phyloP scores from a whole-genome alignment of 2,888 invertebrate species.

The Noctua fimbriata region DNA sequence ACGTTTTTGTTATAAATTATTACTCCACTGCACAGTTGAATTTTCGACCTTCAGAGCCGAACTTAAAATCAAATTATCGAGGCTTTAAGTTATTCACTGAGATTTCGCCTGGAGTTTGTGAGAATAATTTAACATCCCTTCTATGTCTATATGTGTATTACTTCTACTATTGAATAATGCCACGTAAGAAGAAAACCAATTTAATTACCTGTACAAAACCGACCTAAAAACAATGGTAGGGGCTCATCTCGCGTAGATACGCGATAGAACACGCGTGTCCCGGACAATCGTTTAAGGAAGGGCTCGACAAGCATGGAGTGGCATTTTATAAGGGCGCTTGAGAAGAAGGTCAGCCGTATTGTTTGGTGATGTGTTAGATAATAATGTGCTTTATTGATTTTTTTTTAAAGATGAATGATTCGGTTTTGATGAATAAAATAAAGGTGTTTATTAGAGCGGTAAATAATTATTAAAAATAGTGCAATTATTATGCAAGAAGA shows the following conservation, averaged over 20 bases:
- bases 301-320: conserved; percentile 73
- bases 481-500: neutral
- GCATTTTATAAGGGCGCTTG: conserved; percentile 61
- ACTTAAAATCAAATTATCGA: neutral
- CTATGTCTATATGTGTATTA: neutral
- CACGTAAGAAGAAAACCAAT: neutral
- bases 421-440: neutral
- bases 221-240: conserved; percentile 55
- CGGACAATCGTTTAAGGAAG: conserved; percentile 76
- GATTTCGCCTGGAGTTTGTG: neutral
- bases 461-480: neutral
- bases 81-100: neutral
- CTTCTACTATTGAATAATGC: neutral
- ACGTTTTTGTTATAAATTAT: too few species aligned
- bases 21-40: neutral
- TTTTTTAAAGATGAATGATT: neutral
- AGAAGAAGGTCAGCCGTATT: conserved; percentile 35
- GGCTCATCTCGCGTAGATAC: conserved; percentile 70
- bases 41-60: neutral
- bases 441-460: too few species aligned
- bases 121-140: neutral
- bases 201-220: conserved; percentile 26
- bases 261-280: conserved; percentile 86
- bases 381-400: conserved; percentile 44
- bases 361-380: conserved; percentile 44